Evolutionary conservation across 2,113 vertebrate species (phyloP), one percentile per base, ranked within the genome.

Genomic region (Gymnocephalus cernua): DNA sequence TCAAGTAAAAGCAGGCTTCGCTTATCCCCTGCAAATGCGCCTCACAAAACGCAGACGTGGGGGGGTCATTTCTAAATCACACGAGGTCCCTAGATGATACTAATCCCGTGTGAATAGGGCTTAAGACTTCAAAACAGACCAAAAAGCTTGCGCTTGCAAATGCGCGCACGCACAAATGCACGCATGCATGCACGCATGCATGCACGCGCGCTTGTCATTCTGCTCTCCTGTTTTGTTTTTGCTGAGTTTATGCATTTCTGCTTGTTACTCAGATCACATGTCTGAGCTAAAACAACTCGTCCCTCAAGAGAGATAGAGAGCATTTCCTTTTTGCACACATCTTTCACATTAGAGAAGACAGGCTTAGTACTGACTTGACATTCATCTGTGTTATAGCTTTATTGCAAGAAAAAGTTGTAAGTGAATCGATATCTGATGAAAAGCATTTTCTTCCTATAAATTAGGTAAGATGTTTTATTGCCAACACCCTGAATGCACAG

Each of bases 181-280:
- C 57, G 47, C 68, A 51, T 53, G 41, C 41, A 38, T 19, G 79
- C 58, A 82, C 57, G 47, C 68, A 51, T 53, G 41, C 41, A 38
- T 19, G 79, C 58, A 82, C 56, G 80, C 69, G 74, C 68, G 86
- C 88, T 89, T 93, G 88, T 88, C 90, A 83, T 86, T 54, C 51
- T 80, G 32, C 61, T 79, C 48, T 86, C 47, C 38, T 86, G 41
- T 78, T 69, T 77, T 27, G 32, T 4, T 69, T 83, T 67, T 69
- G 32, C 4, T 74, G 7, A 81, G 14, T 62, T 27, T 7, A 45
- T 54, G 47, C 41, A 25, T 35, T 74, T 72, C 14, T 45, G 9
- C 25, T 48, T 47, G 47, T 68, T 10, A 53, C 11, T 41, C 54
- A 57, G 9, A 53, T 44, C 19, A 41, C 41, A 45, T 35, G 61